phyloP scores from a whole-genome alignment of 2,113 vertebrate species.

The Astur gentilis region DNA sequence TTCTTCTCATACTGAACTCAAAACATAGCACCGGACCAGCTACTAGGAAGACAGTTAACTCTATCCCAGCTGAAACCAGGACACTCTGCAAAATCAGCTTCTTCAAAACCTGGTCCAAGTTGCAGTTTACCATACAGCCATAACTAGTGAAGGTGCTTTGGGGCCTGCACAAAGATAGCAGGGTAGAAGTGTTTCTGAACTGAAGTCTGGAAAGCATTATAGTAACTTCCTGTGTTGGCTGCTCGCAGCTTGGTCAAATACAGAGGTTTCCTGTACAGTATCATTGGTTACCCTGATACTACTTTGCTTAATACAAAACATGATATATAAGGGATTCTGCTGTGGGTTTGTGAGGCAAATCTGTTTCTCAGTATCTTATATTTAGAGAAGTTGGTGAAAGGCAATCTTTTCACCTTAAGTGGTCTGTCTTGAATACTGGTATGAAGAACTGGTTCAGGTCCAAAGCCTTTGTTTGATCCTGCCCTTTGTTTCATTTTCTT shows the following conservation, averaged over 20 bases:
- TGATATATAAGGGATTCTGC: not conserved
- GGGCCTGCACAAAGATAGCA: not conserved
- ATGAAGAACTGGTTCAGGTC: not conserved
- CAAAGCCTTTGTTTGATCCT: not conserved
- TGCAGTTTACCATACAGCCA: not conserved
- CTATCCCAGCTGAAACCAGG: too few species aligned
- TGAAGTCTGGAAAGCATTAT: not conserved
- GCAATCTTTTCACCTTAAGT: not conserved
- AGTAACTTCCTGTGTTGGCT: not conserved
- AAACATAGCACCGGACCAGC: too few species aligned
- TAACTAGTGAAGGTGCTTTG: not conserved
- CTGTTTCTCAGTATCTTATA: not conserved
- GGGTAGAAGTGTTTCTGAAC: not conserved
- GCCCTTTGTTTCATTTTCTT: not conserved
- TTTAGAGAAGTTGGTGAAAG: not conserved
- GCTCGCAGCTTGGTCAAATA: not conserved
- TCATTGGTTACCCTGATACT: not conserved
- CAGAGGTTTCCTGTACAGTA: not conserved
- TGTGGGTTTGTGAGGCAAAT: not conserved
- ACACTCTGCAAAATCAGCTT: not conserved
- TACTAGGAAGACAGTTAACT: too few species aligned
- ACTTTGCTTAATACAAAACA: not conserved
- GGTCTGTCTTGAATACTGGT: not conserved
- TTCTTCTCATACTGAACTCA: too few species aligned
- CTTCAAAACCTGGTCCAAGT: not conserved